Evolutionary conservation across 1,140 invertebrate species (phyloP), one percentile per base, ranked within the genome.

Genomic region (Caenorhabditis elegans): DNA sequence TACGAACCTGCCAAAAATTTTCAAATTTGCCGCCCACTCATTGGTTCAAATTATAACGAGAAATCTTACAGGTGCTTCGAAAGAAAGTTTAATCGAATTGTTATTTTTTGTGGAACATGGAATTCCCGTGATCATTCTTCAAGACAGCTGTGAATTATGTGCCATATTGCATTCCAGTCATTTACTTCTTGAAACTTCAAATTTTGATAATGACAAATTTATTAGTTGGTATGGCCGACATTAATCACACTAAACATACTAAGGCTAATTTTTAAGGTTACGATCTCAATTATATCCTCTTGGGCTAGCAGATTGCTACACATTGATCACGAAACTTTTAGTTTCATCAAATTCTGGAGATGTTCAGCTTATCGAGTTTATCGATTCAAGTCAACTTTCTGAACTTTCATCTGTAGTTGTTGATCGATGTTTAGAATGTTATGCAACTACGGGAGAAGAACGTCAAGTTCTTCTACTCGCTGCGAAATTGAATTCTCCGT

Each of bases 141-240:
- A 86, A 80, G 86, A 88, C 60, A 85, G 82, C 22, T 87, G 87
- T 55, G 87, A 88, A 60, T 39, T 88, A 24, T 89, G 87, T 79
- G 82, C 83, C 15, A 55, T 89, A 26, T 78, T 85, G 6, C 78
- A 83, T 47, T 53, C 48, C 1, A 53, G 76, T 28, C 82, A 60
- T 46, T 39, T 83, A 15, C 82, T 89, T 26, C 86, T 85, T 39
- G 83, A 85, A 49, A 84, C 82, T 80, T 43, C 83, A 19, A 76
- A 53, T 19, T 87, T 87, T 75, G 84, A 85, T 31, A 84, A 85
- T 65, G 49, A 84, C 19, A 34, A 65, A 24, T 87, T 87, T 80
- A 47, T 82, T 22, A 65, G 34, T 15, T 87, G 86, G 86, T 34
- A 83, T 26, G 39, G 39, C 15, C 39, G 28, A 28, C 31, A 19